Percentiles rank a stretch among this genome's conserved stretches.
phyloP scores from a whole-genome alignment of 2,888 invertebrate genomes.

The Antheraea yamamai region DNA sequence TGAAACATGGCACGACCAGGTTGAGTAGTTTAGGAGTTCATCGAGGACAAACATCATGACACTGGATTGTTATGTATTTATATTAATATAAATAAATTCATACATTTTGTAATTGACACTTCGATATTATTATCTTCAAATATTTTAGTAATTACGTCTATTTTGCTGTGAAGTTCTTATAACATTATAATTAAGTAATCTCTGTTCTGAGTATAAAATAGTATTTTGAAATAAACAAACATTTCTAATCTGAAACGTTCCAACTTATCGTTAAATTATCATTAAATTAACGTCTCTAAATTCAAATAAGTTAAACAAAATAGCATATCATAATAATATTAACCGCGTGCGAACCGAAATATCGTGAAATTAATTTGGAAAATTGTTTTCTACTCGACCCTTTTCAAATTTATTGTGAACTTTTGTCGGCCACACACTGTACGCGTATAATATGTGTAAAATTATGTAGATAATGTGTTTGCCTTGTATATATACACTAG shows the following conservation, averaged over 20 bases:
- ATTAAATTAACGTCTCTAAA: neutral
- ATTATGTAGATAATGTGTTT: neutral
- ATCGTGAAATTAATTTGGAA: slow-evolving; percentile 5
- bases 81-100: too few relatives aligned
- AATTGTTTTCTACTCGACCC: slow-evolving; percentile 2
- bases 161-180: neutral
- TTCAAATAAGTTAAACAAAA: neutral
- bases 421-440: neutral
- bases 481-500: neutral
- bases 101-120: too few relatives aligned
- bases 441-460: neutral
- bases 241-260: neutral
- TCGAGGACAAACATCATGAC: too few relatives aligned
- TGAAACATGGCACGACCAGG: too few relatives aligned
- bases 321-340: neutral
- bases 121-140: too few relatives aligned
- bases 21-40: too few relatives aligned
- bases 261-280: neutral
- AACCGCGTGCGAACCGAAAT: neutral
- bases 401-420: slow-evolving; percentile 1
- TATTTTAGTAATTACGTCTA: too few relatives aligned
- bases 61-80: too few relatives aligned
- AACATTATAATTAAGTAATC: neutral
- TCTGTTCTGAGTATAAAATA: neutral
- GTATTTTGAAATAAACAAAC: neutral